Conservation (phyloP, 2,888 invertebrate genomes). For the Gnatocerus cornutus region DNA sequence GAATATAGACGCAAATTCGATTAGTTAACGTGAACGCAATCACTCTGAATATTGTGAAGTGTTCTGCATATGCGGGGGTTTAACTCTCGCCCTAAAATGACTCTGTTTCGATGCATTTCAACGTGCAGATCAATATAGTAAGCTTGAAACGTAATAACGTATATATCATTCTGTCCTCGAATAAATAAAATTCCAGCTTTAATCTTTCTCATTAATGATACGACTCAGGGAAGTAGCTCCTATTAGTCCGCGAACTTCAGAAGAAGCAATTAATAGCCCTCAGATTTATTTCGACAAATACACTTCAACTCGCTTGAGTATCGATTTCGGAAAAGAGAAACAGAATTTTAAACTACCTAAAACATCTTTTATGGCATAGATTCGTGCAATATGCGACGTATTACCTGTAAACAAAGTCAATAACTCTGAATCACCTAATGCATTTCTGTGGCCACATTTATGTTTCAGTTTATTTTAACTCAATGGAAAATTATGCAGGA, state of each 20-base stretch:
- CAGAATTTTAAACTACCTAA: neutral
- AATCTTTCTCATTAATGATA: constrained; percentile 30
- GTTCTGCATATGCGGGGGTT: constrained; percentile 22
- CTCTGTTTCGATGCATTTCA: constrained; percentile 40
- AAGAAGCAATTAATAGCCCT: constrained; percentile 30
- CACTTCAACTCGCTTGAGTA: constrained; percentile 7
- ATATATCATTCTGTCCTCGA: constrained; percentile 25
- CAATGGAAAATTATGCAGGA: too few species aligned
- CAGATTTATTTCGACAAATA: constrained; percentile 25
- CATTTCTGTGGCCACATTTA: too few species aligned
- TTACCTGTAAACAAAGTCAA: too few species aligned
- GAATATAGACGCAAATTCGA: constrained; percentile 27
- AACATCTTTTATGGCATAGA: neutral
- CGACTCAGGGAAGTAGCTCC: constrained; percentile 13
- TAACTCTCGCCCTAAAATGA: constrained; percentile 31
- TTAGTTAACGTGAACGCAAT: constrained; percentile 37
- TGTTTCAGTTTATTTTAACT: too few species aligned
- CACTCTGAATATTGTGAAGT: constrained; percentile 33
- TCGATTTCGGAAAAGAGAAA: constrained; percentile 4
- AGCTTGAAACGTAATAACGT: constrained; percentile 33
- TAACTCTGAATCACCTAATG: too few species aligned
- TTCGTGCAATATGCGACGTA: too few species aligned
- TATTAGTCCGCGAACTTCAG: constrained; percentile 25
- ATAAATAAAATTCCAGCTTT: constrained; percentile 38
- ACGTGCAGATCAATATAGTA: constrained; percentile 27